Conservation (phyloP, 2,797 vertebrate species). For the Microctenopoma stevenorrisi region DNA sequence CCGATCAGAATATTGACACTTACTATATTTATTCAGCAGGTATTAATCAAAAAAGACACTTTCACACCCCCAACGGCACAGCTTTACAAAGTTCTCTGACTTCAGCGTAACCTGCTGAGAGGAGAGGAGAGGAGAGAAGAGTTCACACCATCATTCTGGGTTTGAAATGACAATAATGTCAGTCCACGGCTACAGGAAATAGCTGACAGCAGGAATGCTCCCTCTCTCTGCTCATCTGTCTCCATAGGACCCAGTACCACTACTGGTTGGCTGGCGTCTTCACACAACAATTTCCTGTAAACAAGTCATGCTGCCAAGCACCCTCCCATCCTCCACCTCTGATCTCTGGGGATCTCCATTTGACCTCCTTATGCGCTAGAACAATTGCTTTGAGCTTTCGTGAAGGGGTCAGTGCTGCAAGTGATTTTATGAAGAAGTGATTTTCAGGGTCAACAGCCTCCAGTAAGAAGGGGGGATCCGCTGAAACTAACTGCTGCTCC, state of each 20-base stretch:
- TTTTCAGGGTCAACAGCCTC: conserved; percentile 59
- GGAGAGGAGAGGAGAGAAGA: not conserved
- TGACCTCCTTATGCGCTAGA: conserved; percentile 73
- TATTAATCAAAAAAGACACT: conserved; percentile 2
- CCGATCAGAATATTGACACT: conserved; percentile 16
- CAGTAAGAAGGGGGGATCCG: conserved; percentile 55
- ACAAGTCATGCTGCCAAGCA: conserved; percentile 76
- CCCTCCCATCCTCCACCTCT: conserved; percentile 78
- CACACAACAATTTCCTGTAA: conserved; percentile 87
- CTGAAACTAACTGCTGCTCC: conserved; percentile 23
- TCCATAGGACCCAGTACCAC: conserved; percentile 72
- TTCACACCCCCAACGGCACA: too few relatives aligned
- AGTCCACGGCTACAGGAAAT: conserved; percentile 83
- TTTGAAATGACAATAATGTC: conserved; percentile 64
- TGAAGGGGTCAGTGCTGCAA: conserved; percentile 51
- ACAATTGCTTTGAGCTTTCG: conserved; percentile 61
- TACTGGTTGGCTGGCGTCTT: conserved; percentile 75
- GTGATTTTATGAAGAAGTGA: conserved; percentile 28
- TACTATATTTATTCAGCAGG: conserved; percentile 7
- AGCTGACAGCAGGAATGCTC: conserved; percentile 85
- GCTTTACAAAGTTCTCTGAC: too few relatives aligned
- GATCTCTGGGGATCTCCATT: conserved; percentile 70
- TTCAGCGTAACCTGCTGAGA: not conserved
- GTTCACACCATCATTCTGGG: conserved; percentile 43
- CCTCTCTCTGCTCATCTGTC: conserved; percentile 78